phyloP scores from a whole-genome alignment of 2,113 vertebrate species.

The Seriola dumerili region DNA sequence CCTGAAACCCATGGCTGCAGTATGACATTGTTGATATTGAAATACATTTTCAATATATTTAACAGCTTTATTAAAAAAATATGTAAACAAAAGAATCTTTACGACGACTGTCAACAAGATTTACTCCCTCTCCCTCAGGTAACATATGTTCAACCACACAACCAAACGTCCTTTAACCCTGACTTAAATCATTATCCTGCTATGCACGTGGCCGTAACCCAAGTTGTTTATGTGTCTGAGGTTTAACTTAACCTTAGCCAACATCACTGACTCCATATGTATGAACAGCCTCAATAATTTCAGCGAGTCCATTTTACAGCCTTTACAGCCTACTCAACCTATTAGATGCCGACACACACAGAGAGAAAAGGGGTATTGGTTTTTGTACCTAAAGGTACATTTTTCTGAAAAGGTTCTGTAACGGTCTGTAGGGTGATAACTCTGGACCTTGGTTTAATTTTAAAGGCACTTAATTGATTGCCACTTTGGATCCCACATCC shows the following conservation, averaged over 20 bases:
- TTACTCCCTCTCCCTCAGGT: not conserved
- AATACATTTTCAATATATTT: too few relatives aligned
- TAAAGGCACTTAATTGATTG: too few relatives aligned
- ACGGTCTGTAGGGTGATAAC: too few relatives aligned
- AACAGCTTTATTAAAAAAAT: too few relatives aligned
- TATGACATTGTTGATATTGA: not conserved
- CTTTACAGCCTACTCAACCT: not conserved
- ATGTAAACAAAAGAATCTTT: constrained; percentile 11
- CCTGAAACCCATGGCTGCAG: not conserved
- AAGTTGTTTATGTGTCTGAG: constrained; percentile 2
- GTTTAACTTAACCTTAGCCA: not conserved
- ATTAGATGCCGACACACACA: not conserved
- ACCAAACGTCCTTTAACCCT: constrained; percentile 2
- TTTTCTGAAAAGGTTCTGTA: too few relatives aligned
- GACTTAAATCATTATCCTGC: not conserved
- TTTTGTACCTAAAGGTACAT: too few relatives aligned
- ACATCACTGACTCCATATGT: too few relatives aligned
- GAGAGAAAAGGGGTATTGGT: too few relatives aligned
- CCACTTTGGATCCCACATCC: too few relatives aligned
- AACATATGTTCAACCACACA: not conserved
- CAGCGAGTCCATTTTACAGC: not conserved
- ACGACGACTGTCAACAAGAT: not conserved
- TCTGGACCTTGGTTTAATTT: too few relatives aligned
- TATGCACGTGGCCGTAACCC: not conserved
- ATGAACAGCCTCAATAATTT: not conserved